Conservation (phyloP, 2,888 invertebrate species). For the Eubasilissa splendida region DNA sequence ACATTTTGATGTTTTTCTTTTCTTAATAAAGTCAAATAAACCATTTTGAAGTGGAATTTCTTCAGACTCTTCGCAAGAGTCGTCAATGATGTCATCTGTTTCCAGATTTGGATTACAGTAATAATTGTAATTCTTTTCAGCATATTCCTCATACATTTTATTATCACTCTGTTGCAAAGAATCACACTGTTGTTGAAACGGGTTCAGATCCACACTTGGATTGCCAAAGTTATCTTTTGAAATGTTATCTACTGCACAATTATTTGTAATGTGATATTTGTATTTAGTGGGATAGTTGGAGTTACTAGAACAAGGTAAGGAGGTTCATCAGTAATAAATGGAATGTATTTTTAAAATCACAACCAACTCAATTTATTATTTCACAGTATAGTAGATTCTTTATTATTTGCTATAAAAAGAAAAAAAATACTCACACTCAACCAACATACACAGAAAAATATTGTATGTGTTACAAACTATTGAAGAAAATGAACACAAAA, state of each 20-base stretch:
- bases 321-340: conserved; percentile 3
- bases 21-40: conserved; percentile 35
- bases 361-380: too few relatives aligned
- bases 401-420: too few relatives aligned
- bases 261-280: background rate
- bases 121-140: background rate
- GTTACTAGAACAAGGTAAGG: conserved; percentile 25
- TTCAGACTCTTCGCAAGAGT: conserved; percentile 29
- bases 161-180: background rate
- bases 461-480: background rate
- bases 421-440: too few relatives aligned
- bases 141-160: background rate
- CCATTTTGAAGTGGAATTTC: conserved; percentile 40
- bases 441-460: background rate
- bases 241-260: too few relatives aligned
- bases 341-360: background rate
- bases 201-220: too few relatives aligned
- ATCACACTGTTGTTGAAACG: too few relatives aligned
- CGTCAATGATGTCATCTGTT: background rate
- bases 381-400: too few relatives aligned
- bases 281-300: conserved; percentile 5
- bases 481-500: background rate
- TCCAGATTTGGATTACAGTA: background rate
- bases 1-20: background rate
- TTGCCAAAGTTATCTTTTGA: too few relatives aligned